Percentiles rank a stretch among this genome's conserved stretches.
Conservation (phyloP, 2,113 vertebrate species). For the Pao palembangensis region DNA sequence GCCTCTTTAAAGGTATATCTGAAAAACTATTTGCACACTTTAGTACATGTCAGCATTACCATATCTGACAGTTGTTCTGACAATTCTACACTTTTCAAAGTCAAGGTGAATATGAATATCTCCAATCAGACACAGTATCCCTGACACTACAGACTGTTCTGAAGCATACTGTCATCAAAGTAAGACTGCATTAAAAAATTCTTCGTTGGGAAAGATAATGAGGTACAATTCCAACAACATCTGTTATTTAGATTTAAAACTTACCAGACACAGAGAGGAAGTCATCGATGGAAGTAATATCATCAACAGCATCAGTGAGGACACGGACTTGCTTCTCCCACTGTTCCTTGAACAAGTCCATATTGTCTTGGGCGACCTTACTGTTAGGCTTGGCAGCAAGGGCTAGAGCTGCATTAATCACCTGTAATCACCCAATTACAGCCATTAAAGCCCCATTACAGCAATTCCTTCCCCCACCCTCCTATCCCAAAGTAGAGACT, state of each 20-base stretch:
- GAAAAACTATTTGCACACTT: constrained; percentile 52
- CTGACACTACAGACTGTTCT: constrained; percentile 3
- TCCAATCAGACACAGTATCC: constrained; percentile 24
- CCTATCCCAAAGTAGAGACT: constrained; percentile 51
- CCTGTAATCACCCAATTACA: constrained; percentile 81
- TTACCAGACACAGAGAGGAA: constrained; percentile 97
- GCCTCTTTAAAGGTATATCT: constrained; percentile 49
- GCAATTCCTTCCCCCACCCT: constrained; percentile 44
- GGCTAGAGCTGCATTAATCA: constrained; percentile 96
- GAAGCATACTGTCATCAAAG: too few relatives aligned
- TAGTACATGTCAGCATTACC: constrained; percentile 60
- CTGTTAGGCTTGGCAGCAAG: constrained; percentile 98
- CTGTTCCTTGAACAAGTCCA: constrained; percentile 97
- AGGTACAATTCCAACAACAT: neutral
- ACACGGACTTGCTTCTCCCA: constrained; percentile 98
- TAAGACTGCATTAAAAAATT: too few relatives aligned
- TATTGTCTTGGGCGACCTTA: constrained; percentile 97
- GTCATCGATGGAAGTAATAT: constrained; percentile 99
- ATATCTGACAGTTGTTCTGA: constrained; percentile 44
- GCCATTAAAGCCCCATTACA: constrained; percentile 58
- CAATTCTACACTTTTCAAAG: constrained; percentile 41
- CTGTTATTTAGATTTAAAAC: neutral
- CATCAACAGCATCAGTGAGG: constrained; percentile 96
- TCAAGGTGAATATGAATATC: constrained; percentile 27
- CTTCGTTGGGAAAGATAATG: neutral